Evolutionary conservation across 2,113 vertebrate genomes (phyloP), one percentile per base, ranked within the genome.

Genomic region (Alethe castanea): DNA sequence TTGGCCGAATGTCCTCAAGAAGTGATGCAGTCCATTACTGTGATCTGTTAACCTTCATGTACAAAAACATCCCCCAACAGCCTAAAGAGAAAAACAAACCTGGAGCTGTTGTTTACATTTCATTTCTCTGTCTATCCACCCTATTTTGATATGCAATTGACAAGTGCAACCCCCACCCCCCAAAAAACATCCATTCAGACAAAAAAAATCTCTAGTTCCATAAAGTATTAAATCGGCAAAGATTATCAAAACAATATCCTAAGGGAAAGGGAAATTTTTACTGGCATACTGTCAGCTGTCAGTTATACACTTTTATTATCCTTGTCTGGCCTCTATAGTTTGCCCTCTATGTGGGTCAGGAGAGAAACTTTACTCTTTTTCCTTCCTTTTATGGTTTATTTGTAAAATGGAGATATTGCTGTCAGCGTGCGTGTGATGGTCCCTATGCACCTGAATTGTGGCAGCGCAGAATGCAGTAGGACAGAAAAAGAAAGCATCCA

Each of bases 221-320:
- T 79, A 60, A 96, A 95, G 53, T 94, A 93, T 62, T 79, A 81
- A 95, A 97, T 83, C 11, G 7, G 38, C 84, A 96, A 94, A 97
- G 93, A 95, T 96, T 95, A 96, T 91, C 89, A 96, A 96, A 97
- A 95, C 66, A 96, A 96, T 91, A 95, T 86, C 95, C 96, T 86
- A 50, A 94, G 92, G 96, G 82, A 22, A 50, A 86, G 70, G 94
- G 53, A 90, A 87, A 88, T 80, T 96, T 94, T 94, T 67, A 59
- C 29, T 91, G 78, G 64, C 52, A 72, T 88, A 81, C 62, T 96
- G 93, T 95, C 96, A 97, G 74, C 67, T 97, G 92, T 90, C 97
- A 96, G 31, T 97, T 92, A 96, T 19, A 33, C 11, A 80, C 22
- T 91, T 94, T 40, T 78, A 88, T 91, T 97, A 96, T 97, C 95